Conservation (phyloP, 2,888 invertebrate genomes). For the Unio delphinus region DNA sequence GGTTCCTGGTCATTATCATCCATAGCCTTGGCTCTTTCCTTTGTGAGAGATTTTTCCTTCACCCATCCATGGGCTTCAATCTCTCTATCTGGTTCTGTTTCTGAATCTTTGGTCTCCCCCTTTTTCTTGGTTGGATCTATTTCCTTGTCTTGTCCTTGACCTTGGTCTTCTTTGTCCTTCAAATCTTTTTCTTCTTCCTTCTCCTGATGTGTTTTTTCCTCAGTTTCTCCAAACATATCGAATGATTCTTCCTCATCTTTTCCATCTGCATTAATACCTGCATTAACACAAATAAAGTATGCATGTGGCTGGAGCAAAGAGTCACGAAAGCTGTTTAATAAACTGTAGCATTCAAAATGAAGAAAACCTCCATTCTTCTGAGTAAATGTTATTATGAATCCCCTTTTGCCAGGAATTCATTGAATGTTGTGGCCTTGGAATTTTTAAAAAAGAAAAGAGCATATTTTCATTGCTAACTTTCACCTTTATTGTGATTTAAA, state of each 20-base stretch:
- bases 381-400: too few species aligned
- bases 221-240: constrained; percentile 7
- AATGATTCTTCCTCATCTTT: constrained; percentile 8
- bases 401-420: too few species aligned
- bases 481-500: too few species aligned
- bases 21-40: constrained; percentile 5
- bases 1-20: constrained; percentile 14
- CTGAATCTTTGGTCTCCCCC: constrained; percentile 11
- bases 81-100: constrained; percentile 11
- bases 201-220: constrained; percentile 3
- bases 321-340: neutral
- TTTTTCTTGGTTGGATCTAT: constrained; percentile 6
- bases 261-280: neutral
- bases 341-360: neutral
- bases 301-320: neutral
- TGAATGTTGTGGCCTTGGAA: too few species aligned
- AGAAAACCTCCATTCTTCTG: neutral
- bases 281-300: neutral
- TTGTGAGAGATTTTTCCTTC: constrained; percentile 17
- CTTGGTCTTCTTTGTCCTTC: constrained; percentile 8
- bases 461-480: too few species aligned
- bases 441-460: too few species aligned
- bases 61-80: constrained; percentile 8
- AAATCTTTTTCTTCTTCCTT: constrained; percentile 5
- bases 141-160: constrained; percentile 9